Percentiles rank a stretch among this genome's conserved stretches.
Conservation (phyloP, 1,140 invertebrate species). For the Gyrodactylus bullatarudis region DNA sequence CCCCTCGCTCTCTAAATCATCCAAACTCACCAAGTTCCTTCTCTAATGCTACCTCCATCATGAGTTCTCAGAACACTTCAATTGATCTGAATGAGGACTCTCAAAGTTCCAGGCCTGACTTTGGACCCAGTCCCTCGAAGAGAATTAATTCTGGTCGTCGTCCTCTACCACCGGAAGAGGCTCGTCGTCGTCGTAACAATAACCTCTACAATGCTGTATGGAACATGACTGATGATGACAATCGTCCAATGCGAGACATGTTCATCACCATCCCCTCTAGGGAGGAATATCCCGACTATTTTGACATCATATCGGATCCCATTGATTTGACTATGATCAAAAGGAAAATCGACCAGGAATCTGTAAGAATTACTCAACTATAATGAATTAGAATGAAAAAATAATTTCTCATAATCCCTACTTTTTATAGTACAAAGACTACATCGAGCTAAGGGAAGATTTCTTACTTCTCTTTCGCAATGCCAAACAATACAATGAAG, state of each 20-base stretch:
- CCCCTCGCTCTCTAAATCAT: too few species aligned
- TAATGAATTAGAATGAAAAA: too few species aligned
- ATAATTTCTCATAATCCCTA: background rate
- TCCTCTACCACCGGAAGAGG: background rate
- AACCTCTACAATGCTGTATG: background rate
- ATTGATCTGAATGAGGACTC: background rate
- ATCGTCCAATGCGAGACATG: slow-evolving; percentile 35
- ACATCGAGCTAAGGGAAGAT: slow-evolving; percentile 32
- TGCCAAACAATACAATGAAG: slow-evolving; percentile 74
- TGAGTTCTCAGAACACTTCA: background rate
- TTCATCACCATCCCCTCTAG: slow-evolving; percentile 87
- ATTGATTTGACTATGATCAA: slow-evolving; percentile 79
- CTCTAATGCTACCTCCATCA: background rate
- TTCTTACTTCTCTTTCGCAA: slow-evolving; percentile 67
- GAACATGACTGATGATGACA: slow-evolving; percentile 29
- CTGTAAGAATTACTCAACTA: slow-evolving; percentile 13
- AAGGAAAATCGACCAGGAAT: slow-evolving; percentile 41
- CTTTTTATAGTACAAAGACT: slow-evolving; percentile 23
- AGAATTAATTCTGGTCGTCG: background rate
- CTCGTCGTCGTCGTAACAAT: background rate
- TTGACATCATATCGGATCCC: slow-evolving; percentile 59
- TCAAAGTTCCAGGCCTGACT: background rate
- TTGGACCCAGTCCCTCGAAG: background rate
- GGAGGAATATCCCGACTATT: slow-evolving; percentile 75
- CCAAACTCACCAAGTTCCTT: background rate